Percentiles rank a stretch among this genome's conserved stretches.
Conservation (phyloP, 2,113 vertebrate species). For the Arothron firmamentum region DNA sequence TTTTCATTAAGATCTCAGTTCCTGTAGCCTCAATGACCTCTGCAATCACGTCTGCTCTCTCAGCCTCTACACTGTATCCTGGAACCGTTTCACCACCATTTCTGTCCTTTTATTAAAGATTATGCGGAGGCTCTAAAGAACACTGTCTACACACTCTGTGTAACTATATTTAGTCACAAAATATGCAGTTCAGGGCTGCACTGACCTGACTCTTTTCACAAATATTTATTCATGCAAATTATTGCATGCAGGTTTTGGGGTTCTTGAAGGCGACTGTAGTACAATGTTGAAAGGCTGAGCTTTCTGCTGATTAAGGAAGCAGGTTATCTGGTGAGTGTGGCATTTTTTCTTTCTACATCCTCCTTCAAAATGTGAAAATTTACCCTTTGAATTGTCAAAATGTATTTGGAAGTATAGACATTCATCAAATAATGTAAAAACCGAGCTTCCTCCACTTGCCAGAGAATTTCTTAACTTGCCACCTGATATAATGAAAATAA, state of each 20-base stretch:
- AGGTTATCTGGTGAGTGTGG: too few species aligned
- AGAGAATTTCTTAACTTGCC: slow-evolving; percentile 4
- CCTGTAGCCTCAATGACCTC: background rate
- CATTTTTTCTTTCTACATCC: too few species aligned
- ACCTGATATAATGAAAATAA: slow-evolving; percentile 8
- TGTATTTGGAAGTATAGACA: background rate
- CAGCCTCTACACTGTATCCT: background rate
- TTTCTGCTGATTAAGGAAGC: too few species aligned
- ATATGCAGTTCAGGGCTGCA: background rate
- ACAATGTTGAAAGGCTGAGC: too few species aligned
- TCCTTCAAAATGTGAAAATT: too few species aligned
- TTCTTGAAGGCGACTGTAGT: too few species aligned
- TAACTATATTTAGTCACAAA: background rate
- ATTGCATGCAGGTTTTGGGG: too few species aligned
- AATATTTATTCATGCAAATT: too few species aligned
- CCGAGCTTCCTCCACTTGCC: too few species aligned
- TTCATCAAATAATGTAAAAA: background rate
- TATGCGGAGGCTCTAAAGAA: background rate
- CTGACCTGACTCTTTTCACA: too few species aligned
- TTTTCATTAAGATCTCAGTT: slow-evolving; percentile 4
- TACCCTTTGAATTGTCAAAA: background rate
- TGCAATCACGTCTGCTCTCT: slow-evolving; percentile 2
- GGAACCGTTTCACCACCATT: slow-evolving; percentile 6
- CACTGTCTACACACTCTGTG: background rate
- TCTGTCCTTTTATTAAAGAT: background rate